Evolutionary conservation across 2,797 vertebrate species (phyloP).

Genomic region (Alectoris magna): DNA sequence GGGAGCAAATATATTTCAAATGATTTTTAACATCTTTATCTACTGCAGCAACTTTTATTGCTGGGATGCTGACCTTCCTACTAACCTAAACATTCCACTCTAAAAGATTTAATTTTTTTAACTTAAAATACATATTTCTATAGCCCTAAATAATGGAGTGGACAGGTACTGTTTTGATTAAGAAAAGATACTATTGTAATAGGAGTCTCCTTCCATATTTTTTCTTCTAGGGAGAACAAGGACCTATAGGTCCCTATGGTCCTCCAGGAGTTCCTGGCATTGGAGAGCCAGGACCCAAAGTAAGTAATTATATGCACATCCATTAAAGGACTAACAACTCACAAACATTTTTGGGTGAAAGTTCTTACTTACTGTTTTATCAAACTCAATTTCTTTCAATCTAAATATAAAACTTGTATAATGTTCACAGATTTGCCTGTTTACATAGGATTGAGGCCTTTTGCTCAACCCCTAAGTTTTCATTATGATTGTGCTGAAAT

Average conservation of each 20-base stretch:
- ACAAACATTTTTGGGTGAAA: not conserved
- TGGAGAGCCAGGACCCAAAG: slow-evolving; percentile 79
- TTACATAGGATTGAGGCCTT: not conserved
- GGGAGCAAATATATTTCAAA: not conserved
- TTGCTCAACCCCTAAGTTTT: not conserved
- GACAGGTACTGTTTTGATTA: not conserved
- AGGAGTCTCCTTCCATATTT: not conserved
- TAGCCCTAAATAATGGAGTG: not conserved
- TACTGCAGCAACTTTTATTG: not conserved
- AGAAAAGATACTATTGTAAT: not conserved
- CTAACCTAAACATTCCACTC: not conserved
- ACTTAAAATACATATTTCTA: not conserved
- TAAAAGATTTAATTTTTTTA: not conserved
- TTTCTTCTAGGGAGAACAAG: slow-evolving; percentile 73
- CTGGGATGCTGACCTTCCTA: not conserved
- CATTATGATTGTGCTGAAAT: not conserved
- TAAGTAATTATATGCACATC: slow-evolving; percentile 31
- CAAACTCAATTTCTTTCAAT: not conserved
- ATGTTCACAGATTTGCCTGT: not conserved
- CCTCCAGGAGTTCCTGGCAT: slow-evolving; percentile 69
- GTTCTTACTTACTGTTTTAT: not conserved
- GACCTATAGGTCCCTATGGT: slow-evolving; percentile 74
- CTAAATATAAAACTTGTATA: not conserved
- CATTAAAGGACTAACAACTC: not conserved
- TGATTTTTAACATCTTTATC: not conserved